These are phyloP conservation scores for Heliconius hortense DNA, from an alignment of 2,888 invertebrate species.

Conservation along the genomic window DNA sequence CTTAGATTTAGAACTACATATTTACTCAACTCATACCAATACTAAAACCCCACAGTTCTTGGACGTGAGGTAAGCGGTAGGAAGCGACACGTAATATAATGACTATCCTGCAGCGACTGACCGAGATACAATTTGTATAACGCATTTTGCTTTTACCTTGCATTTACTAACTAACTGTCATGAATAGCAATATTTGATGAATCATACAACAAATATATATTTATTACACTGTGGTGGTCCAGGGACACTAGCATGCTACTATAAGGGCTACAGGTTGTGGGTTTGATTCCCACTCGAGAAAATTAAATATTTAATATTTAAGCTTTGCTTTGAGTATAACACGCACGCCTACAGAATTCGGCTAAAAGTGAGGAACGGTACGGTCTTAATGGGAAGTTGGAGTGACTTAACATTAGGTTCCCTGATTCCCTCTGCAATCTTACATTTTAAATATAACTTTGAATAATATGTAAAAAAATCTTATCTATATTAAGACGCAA, in stretches of 20 bases:
- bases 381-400: background rate
- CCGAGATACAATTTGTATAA: slow-evolving; percentile 38
- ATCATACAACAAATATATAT: background rate
- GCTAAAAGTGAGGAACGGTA: background rate
- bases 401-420: background rate
- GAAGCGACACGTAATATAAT: slow-evolving; percentile 32
- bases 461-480: no score
- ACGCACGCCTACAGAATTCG: background rate
- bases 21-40: background rate
- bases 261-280: background rate
- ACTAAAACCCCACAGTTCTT: background rate
- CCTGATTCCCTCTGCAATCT: no score
- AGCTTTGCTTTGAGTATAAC: background rate
- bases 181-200: slow-evolving; percentile 12
- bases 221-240: background rate
- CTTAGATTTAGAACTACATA: background rate
- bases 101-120: slow-evolving; percentile 37
- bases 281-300: background rate
- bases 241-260: no score
- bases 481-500: background rate
- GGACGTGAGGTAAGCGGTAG: slow-evolving; percentile 35
- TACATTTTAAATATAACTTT: no score
- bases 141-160: slow-evolving; percentile 28
- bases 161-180: slow-evolving; percentile 8
- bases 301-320: background rate